These are phyloP conservation scores for Syrrhaptes paradoxus DNA, from an alignment of 2,113 vertebrate genomes.

Conservation along the genomic window DNA sequence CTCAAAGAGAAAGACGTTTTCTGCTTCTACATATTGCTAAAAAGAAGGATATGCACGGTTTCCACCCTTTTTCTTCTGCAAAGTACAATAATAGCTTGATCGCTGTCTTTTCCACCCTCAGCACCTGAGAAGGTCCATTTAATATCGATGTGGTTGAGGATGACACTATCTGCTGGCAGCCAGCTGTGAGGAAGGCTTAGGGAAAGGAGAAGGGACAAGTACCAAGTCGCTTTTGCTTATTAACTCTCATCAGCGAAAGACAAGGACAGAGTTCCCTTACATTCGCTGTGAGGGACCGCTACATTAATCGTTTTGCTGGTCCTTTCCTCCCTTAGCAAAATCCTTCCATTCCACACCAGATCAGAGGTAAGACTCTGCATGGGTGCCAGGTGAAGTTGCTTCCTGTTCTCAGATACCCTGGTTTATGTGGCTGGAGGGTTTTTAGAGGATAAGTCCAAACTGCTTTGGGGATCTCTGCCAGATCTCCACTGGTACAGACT, in stretches of 20 bases:
- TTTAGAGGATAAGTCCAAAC: background rate
- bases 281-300: fast-evolving
- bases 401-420: background rate
- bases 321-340: background rate
- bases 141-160: background rate
- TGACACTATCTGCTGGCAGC: background rate
- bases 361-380: background rate
- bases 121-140: fast-evolving
- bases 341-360: background rate
- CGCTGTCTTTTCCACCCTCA: background rate
- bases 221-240: background rate
- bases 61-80: background rate
- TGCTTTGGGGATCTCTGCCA: background rate
- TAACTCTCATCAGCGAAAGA: background rate
- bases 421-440: fast-evolving
- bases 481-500: background rate
- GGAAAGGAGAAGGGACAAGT: background rate
- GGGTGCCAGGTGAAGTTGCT: background rate
- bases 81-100: background rate
- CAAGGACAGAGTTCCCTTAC: background rate
- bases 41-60: background rate
- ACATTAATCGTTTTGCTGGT: background rate
- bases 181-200: fast-evolving
- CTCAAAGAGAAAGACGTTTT: background rate
- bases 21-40: background rate